These are phyloP conservation scores for Eugnorisma glareosa DNA, from an alignment of 2,888 invertebrate species.

Conservation along the genomic window DNA sequence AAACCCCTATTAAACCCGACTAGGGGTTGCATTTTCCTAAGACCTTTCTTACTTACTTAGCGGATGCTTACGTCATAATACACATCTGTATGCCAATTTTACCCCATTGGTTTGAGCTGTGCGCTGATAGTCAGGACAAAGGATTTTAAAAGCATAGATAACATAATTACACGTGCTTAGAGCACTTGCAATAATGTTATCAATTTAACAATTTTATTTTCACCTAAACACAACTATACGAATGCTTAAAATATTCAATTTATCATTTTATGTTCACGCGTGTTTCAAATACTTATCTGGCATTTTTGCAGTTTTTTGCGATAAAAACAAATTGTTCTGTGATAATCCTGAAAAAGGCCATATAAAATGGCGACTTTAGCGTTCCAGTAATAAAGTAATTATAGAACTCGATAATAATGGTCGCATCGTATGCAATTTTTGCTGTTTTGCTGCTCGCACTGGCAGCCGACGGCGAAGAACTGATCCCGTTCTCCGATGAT, in stretches of 20 bases:
- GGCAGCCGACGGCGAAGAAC: no score
- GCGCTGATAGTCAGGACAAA: no score
- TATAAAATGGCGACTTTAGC: not conserved
- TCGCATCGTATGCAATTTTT: not conserved
- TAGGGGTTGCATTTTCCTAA: no score
- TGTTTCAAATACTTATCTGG: not conserved
- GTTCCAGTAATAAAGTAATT: not conserved
- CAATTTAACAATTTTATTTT: no score
- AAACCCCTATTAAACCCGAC: no score
- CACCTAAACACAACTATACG: no score
- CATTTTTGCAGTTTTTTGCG: not conserved
- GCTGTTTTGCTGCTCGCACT: not conserved
- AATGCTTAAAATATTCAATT: constrained; percentile 5
- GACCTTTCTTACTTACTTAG: no score
- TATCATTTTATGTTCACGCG: constrained; percentile 6
- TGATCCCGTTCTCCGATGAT: constrained; percentile 7
- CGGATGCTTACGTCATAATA: no score
- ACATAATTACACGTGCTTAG: not conserved
- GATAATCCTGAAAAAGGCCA: not conserved
- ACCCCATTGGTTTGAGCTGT: no score
- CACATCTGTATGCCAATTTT: no score
- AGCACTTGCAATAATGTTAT: not conserved
- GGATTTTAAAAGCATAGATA: no score
- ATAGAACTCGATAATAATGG: constrained; percentile 3
- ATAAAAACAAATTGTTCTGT: not conserved